Percentiles rank a stretch among this genome's conserved stretches.
These are phyloP conservation scores for Plectrocnemia conspersa DNA, from an alignment of 1,140 invertebrate species.

Conservation along the genomic window DNA sequence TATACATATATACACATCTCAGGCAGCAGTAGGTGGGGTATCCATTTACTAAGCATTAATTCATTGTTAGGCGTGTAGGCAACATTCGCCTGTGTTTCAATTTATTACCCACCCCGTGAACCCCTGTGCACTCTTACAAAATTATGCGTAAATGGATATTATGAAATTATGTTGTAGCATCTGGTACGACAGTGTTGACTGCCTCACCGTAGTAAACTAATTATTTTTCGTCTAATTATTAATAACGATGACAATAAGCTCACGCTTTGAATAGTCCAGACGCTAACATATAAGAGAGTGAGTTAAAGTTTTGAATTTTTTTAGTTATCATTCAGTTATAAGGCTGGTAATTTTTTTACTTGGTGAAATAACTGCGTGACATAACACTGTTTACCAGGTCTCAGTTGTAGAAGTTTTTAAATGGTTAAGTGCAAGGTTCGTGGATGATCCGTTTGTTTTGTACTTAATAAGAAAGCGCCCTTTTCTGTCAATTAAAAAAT, in stretches of 20 bases:
- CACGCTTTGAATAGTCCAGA: not conserved
- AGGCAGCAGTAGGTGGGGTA: not conserved
- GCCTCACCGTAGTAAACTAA: slow-evolving; percentile 30
- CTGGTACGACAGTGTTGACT: slow-evolving; percentile 19
- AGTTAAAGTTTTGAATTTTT: too few relatives aligned
- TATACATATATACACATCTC: not conserved
- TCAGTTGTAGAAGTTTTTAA: too few relatives aligned
- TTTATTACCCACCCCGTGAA: slow-evolving; percentile 28
- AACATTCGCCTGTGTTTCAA: slow-evolving; percentile 29
- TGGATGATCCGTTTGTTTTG: too few relatives aligned
- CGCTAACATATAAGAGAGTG: too few relatives aligned
- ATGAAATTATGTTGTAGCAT: slow-evolving; percentile 34
- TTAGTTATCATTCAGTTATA: too few relatives aligned
- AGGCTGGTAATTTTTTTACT: too few relatives aligned
- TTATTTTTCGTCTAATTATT: slow-evolving; percentile 36
- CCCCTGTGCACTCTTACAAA: slow-evolving; percentile 14
- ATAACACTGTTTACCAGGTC: too few relatives aligned
- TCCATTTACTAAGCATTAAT: slow-evolving; percentile 4
- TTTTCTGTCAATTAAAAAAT: too few relatives aligned
- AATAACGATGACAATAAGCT: slow-evolving; percentile 23
- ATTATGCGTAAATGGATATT: slow-evolving; percentile 37
- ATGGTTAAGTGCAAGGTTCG: too few relatives aligned
- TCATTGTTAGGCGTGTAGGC: slow-evolving; percentile 14
- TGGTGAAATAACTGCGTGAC: too few relatives aligned
- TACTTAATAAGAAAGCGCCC: too few relatives aligned